Conservation (phyloP, 92 coral and sea anemone species). For the Porites evermanni region DNA sequence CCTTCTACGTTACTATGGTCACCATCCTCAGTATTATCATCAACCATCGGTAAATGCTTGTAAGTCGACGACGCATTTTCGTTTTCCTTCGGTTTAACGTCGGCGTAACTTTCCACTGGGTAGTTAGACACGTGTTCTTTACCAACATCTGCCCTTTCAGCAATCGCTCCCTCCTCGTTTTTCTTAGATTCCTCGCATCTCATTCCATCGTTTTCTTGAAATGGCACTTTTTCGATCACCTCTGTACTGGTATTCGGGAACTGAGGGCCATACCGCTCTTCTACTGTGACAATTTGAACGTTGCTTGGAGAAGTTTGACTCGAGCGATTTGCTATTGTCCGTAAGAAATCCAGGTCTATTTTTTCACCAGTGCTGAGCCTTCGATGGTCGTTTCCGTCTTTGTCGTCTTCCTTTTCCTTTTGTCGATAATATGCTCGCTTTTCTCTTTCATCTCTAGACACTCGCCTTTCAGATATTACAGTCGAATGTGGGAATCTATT, state of each 20-base stretch:
- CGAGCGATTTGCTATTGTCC: neutral
- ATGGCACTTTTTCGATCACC: neutral
- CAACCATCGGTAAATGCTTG: neutral
- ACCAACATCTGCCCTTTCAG: neutral
- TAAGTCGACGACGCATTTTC: neutral
- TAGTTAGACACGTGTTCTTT: neutral
- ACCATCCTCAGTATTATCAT: neutral
- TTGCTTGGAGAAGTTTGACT: constrained; percentile 28
- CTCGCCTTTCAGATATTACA: constrained; percentile 3
- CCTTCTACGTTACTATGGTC: neutral
- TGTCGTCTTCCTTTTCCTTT: neutral
- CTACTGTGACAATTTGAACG: neutral
- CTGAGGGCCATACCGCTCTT: neutral
- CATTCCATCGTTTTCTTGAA: neutral
- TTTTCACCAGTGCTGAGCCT: constrained; percentile 5
- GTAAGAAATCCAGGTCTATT: constrained; percentile 14
- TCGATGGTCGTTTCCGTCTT: constrained; percentile 20
- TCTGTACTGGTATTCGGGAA: neutral
- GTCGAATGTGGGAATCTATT: constrained; percentile 9
- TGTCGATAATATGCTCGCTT: neutral
- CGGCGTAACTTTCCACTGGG: neutral
- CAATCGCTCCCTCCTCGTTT: neutral
- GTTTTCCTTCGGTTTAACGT: neutral
- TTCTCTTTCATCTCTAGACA: constrained; percentile 13
- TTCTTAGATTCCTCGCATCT: neutral